phyloP scores from a whole-genome alignment of 2,888 invertebrate species.

The Hypselothyrea guttata region DNA sequence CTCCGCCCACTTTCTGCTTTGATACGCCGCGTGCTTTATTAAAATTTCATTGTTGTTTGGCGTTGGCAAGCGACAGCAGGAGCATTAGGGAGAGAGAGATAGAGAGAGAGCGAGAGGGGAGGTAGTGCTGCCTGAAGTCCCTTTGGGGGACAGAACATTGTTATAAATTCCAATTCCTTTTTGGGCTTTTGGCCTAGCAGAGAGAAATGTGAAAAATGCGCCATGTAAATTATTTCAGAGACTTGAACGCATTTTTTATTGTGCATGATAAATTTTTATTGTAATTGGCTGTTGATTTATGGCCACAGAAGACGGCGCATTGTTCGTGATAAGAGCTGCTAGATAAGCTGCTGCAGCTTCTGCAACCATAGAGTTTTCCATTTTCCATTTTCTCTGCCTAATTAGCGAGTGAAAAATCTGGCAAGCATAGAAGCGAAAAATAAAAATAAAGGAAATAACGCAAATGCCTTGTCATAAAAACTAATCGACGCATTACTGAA shows the following conservation, averaged over 20 bases:
- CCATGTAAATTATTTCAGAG: conserved; percentile 72
- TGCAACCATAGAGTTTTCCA: background rate
- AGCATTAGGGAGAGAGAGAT: background rate
- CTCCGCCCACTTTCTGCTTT: conserved; percentile 32
- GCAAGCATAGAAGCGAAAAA: background rate
- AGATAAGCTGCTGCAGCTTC: conserved; percentile 53
- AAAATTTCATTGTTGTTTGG: conserved; percentile 64
- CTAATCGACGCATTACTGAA: conserved; percentile 60
- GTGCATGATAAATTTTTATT: conserved; percentile 77
- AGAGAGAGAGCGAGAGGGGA: background rate
- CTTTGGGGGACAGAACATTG: conserved; percentile 74
- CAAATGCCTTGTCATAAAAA: conserved; percentile 58
- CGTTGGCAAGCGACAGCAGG: conserved; percentile 1
- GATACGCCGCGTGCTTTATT: conserved; percentile 70
- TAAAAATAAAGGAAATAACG: no score
- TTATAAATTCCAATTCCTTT: conserved; percentile 71
- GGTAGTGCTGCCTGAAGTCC: conserved; percentile 34
- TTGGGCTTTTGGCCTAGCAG: conserved; percentile 1
- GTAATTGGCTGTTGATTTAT: conserved; percentile 78
- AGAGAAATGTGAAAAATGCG: conserved; percentile 71
- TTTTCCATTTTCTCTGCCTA: conserved; percentile 16
- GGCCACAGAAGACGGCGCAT: conserved; percentile 18
- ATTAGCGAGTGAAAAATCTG: conserved; percentile 38
- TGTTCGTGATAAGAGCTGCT: conserved; percentile 41
- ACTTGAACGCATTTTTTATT: conserved; percentile 65